Evolutionary conservation across 2,113 vertebrate genomes (phyloP).

Genomic region (Todiramphus saurophagus): DNA sequence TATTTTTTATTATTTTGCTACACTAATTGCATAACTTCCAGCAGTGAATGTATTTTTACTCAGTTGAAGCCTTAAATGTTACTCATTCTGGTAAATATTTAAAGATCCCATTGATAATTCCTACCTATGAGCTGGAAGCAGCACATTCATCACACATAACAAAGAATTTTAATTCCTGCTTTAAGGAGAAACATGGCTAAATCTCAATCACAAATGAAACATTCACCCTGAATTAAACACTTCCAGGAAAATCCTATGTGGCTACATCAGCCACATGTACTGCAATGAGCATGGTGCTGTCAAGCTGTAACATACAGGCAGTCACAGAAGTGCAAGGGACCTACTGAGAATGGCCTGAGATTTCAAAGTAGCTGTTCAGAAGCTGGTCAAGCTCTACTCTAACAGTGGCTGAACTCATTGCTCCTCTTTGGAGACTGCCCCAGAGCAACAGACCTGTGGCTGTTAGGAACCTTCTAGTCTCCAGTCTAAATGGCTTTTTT

Average conservation of each 20-base stretch:
- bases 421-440: not conserved
- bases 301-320: not conserved
- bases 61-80: not conserved
- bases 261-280: not conserved
- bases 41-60: not conserved
- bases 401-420: rapidly evolving
- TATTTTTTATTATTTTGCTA: not conserved
- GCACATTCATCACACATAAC: not conserved
- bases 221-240: not conserved
- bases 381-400: not conserved
- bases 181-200: not conserved
- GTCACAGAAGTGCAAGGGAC: not conserved
- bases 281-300: not conserved
- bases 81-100: not conserved
- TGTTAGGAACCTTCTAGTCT: not conserved
- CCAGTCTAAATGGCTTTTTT: not conserved
- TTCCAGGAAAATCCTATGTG: not conserved
- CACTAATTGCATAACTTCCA: not conserved
- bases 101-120: not conserved
- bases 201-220: not conserved
- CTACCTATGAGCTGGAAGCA: not conserved
- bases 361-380: not conserved
- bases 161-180: not conserved
- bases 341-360: not conserved
- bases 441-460: not conserved